These are phyloP conservation scores for Melanotaenia maccullochi DNA, from an alignment of 2,797 vertebrate species.

Conservation along the genomic window DNA sequence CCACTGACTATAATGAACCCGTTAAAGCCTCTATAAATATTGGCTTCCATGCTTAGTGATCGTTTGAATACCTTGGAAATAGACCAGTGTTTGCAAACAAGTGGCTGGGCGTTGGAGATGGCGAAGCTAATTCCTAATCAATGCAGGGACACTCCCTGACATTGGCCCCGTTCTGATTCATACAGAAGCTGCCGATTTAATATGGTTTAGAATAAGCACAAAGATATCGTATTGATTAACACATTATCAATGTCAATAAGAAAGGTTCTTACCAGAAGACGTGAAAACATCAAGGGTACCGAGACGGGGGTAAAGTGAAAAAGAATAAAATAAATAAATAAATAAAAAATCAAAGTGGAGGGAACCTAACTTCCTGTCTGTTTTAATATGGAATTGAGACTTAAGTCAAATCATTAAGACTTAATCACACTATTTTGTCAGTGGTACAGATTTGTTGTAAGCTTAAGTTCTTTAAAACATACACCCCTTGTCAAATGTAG, in stretches of 20 bases:
- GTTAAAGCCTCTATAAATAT: slow-evolving; percentile 84
- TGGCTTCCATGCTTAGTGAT: slow-evolving; percentile 70
- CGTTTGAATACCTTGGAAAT: slow-evolving; percentile 72
- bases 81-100: slow-evolving; percentile 69
- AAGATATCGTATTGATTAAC: slow-evolving; percentile 65
- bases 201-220: slow-evolving; percentile 63
- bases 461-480: slow-evolving; percentile 31
- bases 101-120: slow-evolving; percentile 62
- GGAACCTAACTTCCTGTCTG: slow-evolving; percentile 27
- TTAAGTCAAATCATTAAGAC: slow-evolving; percentile 6
- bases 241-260: slow-evolving; percentile 58
- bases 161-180: slow-evolving; percentile 58
- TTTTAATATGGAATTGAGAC: slow-evolving; percentile 28
- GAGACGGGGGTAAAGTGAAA: slow-evolving; percentile 4
- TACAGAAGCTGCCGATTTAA: slow-evolving; percentile 44
- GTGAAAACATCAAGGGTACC: slow-evolving; percentile 37
- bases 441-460: slow-evolving; percentile 45
- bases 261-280: slow-evolving; percentile 50
- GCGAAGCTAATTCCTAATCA: slow-evolving; percentile 75
- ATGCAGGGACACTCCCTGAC: slow-evolving; percentile 65
- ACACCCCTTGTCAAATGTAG: slow-evolving; percentile 30
- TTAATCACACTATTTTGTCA: slow-evolving; percentile 31
- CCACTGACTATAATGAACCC: slow-evolving; percentile 77
- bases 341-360: slow-evolving; percentile 19
- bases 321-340: background rate